These are phyloP conservation scores for Cantharis lateralis DNA, from an alignment of 2,888 invertebrate species.

Conservation along the genomic window DNA sequence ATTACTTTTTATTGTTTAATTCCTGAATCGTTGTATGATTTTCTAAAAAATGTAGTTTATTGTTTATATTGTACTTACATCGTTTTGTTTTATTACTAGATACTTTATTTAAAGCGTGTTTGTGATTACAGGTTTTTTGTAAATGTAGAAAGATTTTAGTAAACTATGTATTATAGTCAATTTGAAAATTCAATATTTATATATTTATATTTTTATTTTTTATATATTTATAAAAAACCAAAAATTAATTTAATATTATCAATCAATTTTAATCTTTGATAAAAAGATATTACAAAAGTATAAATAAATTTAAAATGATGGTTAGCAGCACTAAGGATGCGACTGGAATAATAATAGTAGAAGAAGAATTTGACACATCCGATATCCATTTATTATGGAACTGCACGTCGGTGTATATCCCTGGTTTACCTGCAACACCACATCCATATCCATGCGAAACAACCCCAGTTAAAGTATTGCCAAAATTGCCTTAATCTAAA, in stretches of 20 bases:
- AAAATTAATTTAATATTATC: no score
- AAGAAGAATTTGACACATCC: conserved; percentile 3
- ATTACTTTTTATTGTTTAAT: neutral
- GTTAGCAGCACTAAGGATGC: neutral
- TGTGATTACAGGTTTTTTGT: neutral
- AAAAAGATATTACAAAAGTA: no score
- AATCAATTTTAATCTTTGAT: no score
- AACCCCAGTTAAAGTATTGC: conserved; percentile 42
- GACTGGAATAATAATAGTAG: neutral
- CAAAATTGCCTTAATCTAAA: neutral
- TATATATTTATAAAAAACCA: no score
- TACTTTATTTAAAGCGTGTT: neutral
- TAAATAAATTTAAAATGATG: neutral
- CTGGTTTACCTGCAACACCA: conserved; percentile 23
- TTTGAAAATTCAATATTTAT: no score
- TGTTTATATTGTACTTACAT: neutral
- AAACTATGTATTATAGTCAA: no score
- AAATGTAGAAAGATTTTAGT: neutral
- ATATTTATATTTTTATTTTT: no score
- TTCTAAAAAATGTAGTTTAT: neutral
- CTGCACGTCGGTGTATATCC: conserved; percentile 33
- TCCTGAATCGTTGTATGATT: neutral
- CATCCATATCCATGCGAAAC: conserved; percentile 45
- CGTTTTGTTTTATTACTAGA: neutral
- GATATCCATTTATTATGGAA: conserved; percentile 25